Evolutionary conservation across 2,113 vertebrate genomes (phyloP).

Genomic region (Paradoxurus hermaphroditus): DNA sequence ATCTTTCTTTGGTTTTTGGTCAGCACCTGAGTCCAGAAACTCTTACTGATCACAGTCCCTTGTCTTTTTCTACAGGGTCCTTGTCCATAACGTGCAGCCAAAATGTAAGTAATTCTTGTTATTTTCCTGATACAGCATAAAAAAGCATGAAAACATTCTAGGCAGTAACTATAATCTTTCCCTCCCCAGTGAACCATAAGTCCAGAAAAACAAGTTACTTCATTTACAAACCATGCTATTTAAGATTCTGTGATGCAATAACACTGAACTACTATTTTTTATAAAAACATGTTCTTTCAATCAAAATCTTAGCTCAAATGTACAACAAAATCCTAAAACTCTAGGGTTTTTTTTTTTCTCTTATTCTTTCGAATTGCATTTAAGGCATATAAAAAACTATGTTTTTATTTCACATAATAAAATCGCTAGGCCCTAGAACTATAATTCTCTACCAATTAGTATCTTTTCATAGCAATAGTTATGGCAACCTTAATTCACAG

Average conservation of each 20-base stretch:
- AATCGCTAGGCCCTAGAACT: neutral
- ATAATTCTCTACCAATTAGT: conserved; percentile 3
- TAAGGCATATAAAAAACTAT: neutral
- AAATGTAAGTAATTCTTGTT: neutral
- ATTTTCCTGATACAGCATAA: neutral
- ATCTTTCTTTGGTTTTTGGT: conserved; percentile 40
- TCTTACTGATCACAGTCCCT: neutral
- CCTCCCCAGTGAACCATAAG: neutral
- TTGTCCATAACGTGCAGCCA: neutral
- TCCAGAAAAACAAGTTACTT: conserved; percentile 51
- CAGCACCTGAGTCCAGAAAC: conserved; percentile 17
- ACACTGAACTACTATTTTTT: neutral
- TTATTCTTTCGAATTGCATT: conserved; percentile 22
- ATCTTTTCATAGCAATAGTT: neutral
- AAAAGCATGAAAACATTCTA: conserved; percentile 5
- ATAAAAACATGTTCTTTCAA: conserved; percentile 30
- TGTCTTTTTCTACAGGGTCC: neutral
- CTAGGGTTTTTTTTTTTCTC: neutral
- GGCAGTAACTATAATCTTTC: conserved; percentile 8
- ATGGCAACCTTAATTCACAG: conserved; percentile 10
- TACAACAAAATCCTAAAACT: conserved; percentile 5
- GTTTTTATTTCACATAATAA: conserved; percentile 33
- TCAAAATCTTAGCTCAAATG: conserved; percentile 39
- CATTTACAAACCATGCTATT: conserved; percentile 38
- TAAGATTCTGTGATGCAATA: conserved; percentile 25